Percentiles rank a stretch among this genome's conserved stretches.
Evolutionary conservation across 1,140 invertebrate species (phyloP).

Genomic region (Drosophila sproati): DNA sequence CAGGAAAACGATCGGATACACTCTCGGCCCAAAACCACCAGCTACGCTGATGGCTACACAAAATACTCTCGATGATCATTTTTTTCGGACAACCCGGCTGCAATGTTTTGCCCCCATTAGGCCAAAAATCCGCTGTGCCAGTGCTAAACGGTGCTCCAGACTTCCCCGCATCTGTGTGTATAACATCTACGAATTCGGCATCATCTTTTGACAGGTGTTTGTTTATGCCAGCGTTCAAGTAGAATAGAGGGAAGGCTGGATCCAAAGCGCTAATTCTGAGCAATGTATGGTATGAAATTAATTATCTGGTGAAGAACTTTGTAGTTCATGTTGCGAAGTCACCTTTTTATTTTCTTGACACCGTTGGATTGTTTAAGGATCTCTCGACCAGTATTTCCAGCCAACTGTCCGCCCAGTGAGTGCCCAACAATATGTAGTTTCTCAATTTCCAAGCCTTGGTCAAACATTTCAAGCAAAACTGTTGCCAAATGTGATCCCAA

Average conservation of each 20-base stretch:
- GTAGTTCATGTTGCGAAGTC: background rate
- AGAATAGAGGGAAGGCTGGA: constrained; percentile 87
- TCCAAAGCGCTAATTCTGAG: constrained; percentile 86
- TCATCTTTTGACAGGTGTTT: constrained; percentile 88
- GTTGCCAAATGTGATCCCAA: constrained; percentile 75
- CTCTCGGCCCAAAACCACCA: constrained; percentile 88
- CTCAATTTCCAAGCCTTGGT: constrained; percentile 77
- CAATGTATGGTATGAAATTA: background rate
- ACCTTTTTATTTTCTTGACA: constrained; percentile 78
- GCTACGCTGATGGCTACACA: constrained; percentile 88
- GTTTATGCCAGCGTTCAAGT: constrained; percentile 85
- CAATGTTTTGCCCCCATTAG: constrained; percentile 86
- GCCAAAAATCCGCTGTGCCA: constrained; percentile 88
- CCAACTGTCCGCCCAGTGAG: constrained; percentile 90
- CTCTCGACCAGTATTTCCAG: constrained; percentile 87
- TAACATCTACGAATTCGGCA: constrained; percentile 88
- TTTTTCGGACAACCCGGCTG: constrained; percentile 87
- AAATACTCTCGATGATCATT: constrained; percentile 61
- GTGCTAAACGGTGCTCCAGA: constrained; percentile 86
- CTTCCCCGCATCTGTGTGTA: constrained; percentile 88
- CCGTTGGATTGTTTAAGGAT: constrained; percentile 71
- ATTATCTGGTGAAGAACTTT: background rate
- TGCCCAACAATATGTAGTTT: constrained; percentile 90
- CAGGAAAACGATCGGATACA: constrained; percentile 84
- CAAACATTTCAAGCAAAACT: constrained; percentile 77